A percentile compares a stretch with the other conserved stretches of the same genome.
Conservation (phyloP, 2,888 invertebrate genomes). For the Lasioglossum figueresi region DNA sequence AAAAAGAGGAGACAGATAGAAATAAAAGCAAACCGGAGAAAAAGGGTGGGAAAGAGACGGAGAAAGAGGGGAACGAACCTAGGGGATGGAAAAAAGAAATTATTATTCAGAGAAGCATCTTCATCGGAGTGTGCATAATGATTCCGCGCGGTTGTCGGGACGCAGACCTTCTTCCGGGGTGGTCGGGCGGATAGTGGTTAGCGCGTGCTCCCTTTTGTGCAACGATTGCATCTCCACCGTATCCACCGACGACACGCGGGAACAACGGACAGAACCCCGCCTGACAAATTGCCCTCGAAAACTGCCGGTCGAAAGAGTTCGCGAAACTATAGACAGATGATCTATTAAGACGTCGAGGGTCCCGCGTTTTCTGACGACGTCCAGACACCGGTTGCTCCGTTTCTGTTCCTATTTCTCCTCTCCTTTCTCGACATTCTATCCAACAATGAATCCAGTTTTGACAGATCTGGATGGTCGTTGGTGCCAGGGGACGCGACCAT, state of each 20-base stretch:
- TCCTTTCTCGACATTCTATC: not conserved
- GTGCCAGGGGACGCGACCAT: no score
- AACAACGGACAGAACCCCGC: constrained; percentile 40
- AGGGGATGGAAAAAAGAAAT: constrained; percentile 6
- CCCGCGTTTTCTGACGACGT: constrained; percentile 19
- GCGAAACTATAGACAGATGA: constrained; percentile 65
- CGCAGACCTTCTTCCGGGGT: constrained; percentile 23
- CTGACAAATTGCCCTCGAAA: constrained; percentile 69
- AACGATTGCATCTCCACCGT: not conserved
- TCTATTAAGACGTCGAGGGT: constrained; percentile 58
- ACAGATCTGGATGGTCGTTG: no score
- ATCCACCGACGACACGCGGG: constrained; percentile 21
- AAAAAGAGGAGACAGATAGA: not conserved
- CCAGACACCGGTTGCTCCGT: constrained; percentile 25
- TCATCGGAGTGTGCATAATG: constrained; percentile 50
- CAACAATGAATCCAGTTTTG: no score
- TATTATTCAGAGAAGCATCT: constrained; percentile 45
- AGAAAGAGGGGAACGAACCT: constrained; percentile 4
- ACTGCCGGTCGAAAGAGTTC: constrained; percentile 47
- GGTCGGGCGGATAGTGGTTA: constrained; percentile 17
- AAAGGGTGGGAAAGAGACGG: not conserved
- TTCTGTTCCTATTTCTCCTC: not conserved
- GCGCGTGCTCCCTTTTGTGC: constrained; percentile 42
- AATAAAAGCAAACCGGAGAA: not conserved
- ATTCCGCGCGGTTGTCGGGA: constrained; percentile 36